Percentiles rank a stretch among this genome's conserved stretches.
Evolutionary conservation across 2,797 vertebrate genomes (phyloP).

Genomic region (Cryptoprocta ferox): DNA sequence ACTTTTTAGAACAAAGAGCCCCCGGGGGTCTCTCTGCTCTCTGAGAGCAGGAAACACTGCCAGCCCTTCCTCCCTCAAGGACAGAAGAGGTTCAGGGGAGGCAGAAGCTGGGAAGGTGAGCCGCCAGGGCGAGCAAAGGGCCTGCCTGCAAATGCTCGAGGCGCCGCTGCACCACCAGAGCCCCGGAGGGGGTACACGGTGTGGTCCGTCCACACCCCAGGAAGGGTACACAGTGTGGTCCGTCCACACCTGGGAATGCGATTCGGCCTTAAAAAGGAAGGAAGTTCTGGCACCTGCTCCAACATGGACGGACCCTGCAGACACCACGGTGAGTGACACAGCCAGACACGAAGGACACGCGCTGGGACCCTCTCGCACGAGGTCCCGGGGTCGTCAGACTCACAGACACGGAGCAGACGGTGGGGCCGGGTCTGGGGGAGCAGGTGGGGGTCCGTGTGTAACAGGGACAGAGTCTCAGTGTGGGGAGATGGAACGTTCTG

Average conservation of each 20-base stretch:
- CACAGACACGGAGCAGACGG: neutral
- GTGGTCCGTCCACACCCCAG: neutral
- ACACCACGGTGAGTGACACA: neutral
- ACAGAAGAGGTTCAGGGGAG: neutral
- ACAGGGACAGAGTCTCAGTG: neutral
- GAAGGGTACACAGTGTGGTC: neutral
- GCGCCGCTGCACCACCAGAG: neutral
- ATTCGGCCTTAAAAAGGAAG: neutral
- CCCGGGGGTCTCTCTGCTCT: neutral
- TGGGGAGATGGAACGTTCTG: neutral
- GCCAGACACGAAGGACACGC: neutral
- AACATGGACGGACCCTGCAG: neutral
- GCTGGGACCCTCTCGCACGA: accelerated
- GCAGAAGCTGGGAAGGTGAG: neutral
- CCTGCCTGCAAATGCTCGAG: neutral
- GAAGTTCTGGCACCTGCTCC: neutral
- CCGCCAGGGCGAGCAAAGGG: neutral
- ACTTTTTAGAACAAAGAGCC: neutral
- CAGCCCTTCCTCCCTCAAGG: neutral
- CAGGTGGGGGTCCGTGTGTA: accelerated
- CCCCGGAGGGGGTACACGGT: neutral
- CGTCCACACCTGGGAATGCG: neutral
- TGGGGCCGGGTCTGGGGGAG: accelerated
- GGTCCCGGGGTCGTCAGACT: neutral
- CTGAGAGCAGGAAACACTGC: neutral